Base-by-base conservation (phyloP, 2,797 vertebrate species). In the Botia kubotai region DNA sequence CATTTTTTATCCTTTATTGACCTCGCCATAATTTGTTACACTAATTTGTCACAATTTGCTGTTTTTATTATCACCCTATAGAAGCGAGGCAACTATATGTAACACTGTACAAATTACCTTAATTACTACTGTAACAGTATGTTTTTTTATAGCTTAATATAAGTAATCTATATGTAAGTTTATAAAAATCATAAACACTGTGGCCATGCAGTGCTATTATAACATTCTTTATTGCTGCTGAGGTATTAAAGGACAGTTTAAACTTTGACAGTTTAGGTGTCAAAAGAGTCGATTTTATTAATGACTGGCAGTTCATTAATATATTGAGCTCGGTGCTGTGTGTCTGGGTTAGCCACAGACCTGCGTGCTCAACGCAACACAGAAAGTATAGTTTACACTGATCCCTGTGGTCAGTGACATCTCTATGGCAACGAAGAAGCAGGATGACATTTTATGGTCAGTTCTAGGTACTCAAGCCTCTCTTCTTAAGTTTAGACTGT, bases 361-460 rank as follows among this genome's bases (percentile, higher is more conserved):
- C 73, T 84, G 80, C 36, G 39, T 60, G 26, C 65, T 69, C 76
- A 67, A 81, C 63, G 69, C 79, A 60, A 79, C 74, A 79, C 72
- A 50, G 79, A 79, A 77, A 52, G 82, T 72, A 65, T 75, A 73
- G 73, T 87, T 87, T 86, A 85, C 77, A 72, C 46, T 70, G 65
- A 11, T 78, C 11, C 2, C 83, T 63, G 53, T 46, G 81, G 75
- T 84, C 86, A 87, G 74, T 50, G 46, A 62, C 67, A 66, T 66
- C 7, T 85, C 72, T 78, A 79, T 72, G 80, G 62, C 67, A 78
- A 84, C 66, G n/a, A 75, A 52, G 58, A 43, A 80, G 84, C 86
- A 84, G 83, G 66, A 68, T 80, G 43, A 79, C 76, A 85, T 65
- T 72, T 76, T 29, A 80, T 33, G 50, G 75, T 48, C 70, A 83